Percentiles rank a stretch among this genome's conserved stretches.
Conservation (phyloP, 2,797 vertebrate genomes). For the Carapus acus region DNA sequence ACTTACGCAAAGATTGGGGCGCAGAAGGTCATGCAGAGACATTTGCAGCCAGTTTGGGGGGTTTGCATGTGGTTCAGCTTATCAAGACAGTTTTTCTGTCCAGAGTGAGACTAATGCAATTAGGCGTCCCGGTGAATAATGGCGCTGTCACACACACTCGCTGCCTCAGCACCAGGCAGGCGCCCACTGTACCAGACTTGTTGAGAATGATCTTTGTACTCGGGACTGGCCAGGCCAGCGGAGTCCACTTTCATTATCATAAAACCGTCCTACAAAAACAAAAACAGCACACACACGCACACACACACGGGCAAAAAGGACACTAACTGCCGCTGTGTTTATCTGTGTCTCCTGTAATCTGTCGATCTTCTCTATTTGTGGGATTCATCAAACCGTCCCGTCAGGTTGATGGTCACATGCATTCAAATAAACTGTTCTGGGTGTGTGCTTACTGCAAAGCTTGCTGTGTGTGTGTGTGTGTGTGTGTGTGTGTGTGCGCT, state of each 20-base stretch:
- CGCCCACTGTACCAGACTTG: constrained; percentile 61
- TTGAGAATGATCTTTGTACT: constrained; percentile 62
- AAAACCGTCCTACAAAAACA: constrained; percentile 43
- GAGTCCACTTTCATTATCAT: constrained; percentile 60
- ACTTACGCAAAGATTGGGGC: not conserved
- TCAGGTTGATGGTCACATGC: too few relatives aligned
- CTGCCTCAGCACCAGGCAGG: constrained; percentile 66
- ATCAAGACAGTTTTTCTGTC: constrained; percentile 42
- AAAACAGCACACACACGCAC: not conserved
- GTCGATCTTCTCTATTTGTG: constrained; percentile 47
- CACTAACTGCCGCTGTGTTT: constrained; percentile 48
- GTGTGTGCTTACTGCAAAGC: too few relatives aligned
- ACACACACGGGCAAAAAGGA: constrained; percentile 38
- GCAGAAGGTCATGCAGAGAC: constrained; percentile 13
- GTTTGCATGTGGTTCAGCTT: constrained; percentile 31
- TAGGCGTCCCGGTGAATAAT: constrained; percentile 67
- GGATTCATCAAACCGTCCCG: constrained; percentile 33
- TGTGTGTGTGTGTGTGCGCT: too few relatives aligned
- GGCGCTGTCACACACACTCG: constrained; percentile 67
- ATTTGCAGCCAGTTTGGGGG: constrained; percentile 20
- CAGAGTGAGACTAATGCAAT: constrained; percentile 59
- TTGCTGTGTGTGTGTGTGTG: too few relatives aligned
- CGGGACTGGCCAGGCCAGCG: constrained; percentile 49
- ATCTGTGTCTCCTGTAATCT: constrained; percentile 44
- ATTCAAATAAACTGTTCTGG: too few relatives aligned